Evolutionary conservation across 2,113 vertebrate species (phyloP).

Genomic region (Tetraodon nigroviridis): DNA sequence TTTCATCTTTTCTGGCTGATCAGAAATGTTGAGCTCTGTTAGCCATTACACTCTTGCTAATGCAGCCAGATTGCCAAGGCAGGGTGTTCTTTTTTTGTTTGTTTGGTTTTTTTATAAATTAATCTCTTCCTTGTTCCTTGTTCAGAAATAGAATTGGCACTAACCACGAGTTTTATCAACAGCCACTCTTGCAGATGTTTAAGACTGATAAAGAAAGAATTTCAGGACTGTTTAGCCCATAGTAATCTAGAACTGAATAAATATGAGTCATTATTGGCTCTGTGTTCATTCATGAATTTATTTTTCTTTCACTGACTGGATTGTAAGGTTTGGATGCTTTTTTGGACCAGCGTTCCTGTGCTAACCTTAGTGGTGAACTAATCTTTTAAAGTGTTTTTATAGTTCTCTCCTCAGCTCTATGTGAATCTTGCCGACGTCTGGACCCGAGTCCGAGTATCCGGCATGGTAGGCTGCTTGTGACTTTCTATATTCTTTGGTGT

Average conservation of each 20-base stretch:
- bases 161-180: too few relatives aligned
- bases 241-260: constrained; percentile 50
- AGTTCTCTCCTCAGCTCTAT: constrained; percentile 64
- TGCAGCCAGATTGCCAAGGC: too few relatives aligned
- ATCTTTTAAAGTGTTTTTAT: too few relatives aligned
- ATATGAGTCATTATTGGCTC: too few relatives aligned
- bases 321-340: too few relatives aligned
- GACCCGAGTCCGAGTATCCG: constrained; percentile 47
- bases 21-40: too few relatives aligned
- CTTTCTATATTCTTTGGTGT: constrained; percentile 20
- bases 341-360: too few relatives aligned
- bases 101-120: background rate
- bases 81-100: background rate
- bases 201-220: constrained; percentile 21
- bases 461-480: too few relatives aligned
- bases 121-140: background rate
- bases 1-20: background rate
- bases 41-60: too few relatives aligned
- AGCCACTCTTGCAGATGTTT: background rate
- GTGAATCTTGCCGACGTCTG: constrained; percentile 65
- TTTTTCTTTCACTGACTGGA: too few relatives aligned
- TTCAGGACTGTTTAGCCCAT: constrained; percentile 73
- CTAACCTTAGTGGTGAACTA: too few relatives aligned
- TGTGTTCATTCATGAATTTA: too few relatives aligned
- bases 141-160: background rate